Base-by-base conservation (phyloP, 2,888 invertebrate species). In the Drosophila ezoana region DNA sequence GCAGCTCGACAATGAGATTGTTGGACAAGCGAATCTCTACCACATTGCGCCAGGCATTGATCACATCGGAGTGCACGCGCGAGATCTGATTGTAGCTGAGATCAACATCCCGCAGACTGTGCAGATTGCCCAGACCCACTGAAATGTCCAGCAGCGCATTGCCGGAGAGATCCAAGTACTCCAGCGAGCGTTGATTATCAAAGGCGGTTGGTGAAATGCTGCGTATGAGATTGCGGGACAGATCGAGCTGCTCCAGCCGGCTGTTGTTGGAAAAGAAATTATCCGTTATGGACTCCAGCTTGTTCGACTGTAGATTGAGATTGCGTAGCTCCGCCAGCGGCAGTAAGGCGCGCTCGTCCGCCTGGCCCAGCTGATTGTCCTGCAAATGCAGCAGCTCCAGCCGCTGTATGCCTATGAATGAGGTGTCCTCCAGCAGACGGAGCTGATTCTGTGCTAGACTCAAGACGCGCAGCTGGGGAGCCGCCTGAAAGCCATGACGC, bases 1-100 rank as follows among this genome's bases (percentile, higher is more conserved):
- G 94, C 32, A 97, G 89, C 80, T 95, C 95, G 20, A 94, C 93
- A 41, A 97, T 94, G 80, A 95, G 95, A 91, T 97, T 97, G 77
- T 95, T 94, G 4, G 96, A 95, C 71, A 97, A 92, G 76, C 95
- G 95, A 38, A 97, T 93, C 87, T 95, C 95, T 45, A 94, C 93
- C 16, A 97, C 93, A 44, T 95, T 94, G 38, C 94, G 94, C 87
- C 97, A 93, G 72, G 94, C 95, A 70, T 94, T 95, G 53, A 98
- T 93, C 0, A 95, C 94, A 78, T 95, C 95, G 0, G 95, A 94
- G 58, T 95, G 94, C 60, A 97, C 93, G 62, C 93, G 93, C 79
- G 95, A 94, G 40, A 97, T 94, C 71, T 95, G 94, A 92, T 97
- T 97, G 90, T 94, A 95, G 88, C 96, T 96, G 63, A 97, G 93